Evolutionary conservation across 2,888 invertebrate genomes (phyloP).

Genomic region (Limnephilus auricula): DNA sequence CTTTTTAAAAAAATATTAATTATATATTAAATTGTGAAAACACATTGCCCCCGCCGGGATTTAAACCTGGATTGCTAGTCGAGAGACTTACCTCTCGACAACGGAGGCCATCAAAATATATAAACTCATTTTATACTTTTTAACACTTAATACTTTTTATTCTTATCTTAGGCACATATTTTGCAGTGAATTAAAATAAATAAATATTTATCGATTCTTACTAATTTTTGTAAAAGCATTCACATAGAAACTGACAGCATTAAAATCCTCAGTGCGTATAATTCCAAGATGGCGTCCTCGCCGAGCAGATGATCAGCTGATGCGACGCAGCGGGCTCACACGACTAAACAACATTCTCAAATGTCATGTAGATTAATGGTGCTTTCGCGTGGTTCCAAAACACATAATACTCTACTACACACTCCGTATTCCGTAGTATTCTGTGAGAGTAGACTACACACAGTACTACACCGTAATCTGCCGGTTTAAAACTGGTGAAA

Average conservation of each 20-base stretch:
- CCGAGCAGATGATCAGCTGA: constrained; percentile 60
- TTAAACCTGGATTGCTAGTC: too few species aligned
- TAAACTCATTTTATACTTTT: too few species aligned
- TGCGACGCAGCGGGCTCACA: constrained; percentile 56
- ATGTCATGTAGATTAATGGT: constrained; percentile 80
- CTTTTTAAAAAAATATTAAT: too few species aligned
- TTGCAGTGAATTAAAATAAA: too few species aligned
- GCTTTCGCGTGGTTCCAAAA: constrained; percentile 77
- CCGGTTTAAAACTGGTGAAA: constrained; percentile 36
- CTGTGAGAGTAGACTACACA: not conserved
- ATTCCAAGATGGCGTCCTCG: constrained; percentile 59
- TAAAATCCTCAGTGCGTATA: constrained; percentile 48
- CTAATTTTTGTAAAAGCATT: not conserved
- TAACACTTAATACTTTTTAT: too few species aligned
- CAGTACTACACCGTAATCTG: not conserved
- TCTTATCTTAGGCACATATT: too few species aligned
- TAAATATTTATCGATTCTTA: not conserved
- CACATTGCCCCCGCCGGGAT: too few species aligned
- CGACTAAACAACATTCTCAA: constrained; percentile 75
- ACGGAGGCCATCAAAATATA: too few species aligned
- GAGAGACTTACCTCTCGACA: too few species aligned
- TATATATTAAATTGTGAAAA: too few species aligned
- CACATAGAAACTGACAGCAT: not conserved
- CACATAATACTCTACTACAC: constrained; percentile 72
- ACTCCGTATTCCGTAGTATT: constrained; percentile 49